A percentile compares a stretch with the other conserved stretches of the same genome.
Conservation (phyloP, 2,797 vertebrate genomes). For the Pangasius macronema region DNA sequence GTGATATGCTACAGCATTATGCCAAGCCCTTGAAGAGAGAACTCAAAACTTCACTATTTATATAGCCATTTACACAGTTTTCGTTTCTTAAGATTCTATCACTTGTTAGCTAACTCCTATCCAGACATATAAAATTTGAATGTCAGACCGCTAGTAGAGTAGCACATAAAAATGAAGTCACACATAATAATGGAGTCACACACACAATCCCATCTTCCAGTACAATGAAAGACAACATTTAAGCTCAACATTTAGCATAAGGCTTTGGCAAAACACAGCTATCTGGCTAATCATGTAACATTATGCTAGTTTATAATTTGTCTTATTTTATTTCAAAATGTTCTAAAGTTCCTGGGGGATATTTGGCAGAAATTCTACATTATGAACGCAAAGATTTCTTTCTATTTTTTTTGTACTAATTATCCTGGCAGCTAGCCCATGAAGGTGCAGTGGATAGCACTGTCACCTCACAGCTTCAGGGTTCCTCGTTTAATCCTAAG, state of each 20-base stretch:
- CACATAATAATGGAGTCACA: neutral
- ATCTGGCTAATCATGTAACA: neutral
- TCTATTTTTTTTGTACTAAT: neutral
- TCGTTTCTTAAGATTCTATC: neutral
- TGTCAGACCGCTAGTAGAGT: neutral
- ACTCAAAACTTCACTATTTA: neutral
- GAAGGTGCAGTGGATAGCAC: neutral
- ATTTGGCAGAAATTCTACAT: neutral
- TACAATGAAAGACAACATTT: neutral
- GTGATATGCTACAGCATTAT: neutral
- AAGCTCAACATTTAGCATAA: neutral
- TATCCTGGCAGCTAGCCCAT: neutral
- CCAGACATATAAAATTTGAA: neutral
- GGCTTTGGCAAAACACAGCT: neutral
- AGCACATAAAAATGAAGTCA: neutral
- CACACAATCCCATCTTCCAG: neutral
- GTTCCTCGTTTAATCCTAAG: neutral
- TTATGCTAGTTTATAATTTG: neutral
- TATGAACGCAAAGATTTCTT: neutral
- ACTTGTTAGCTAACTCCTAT: neutral
- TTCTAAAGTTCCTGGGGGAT: neutral
- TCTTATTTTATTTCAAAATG: neutral
- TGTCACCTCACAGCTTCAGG: neutral
- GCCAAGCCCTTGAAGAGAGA: neutral
- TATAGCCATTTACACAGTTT: neutral